Evolutionary conservation across 2,113 vertebrate species (phyloP).

Genomic region (Cercocebus atys): DNA sequence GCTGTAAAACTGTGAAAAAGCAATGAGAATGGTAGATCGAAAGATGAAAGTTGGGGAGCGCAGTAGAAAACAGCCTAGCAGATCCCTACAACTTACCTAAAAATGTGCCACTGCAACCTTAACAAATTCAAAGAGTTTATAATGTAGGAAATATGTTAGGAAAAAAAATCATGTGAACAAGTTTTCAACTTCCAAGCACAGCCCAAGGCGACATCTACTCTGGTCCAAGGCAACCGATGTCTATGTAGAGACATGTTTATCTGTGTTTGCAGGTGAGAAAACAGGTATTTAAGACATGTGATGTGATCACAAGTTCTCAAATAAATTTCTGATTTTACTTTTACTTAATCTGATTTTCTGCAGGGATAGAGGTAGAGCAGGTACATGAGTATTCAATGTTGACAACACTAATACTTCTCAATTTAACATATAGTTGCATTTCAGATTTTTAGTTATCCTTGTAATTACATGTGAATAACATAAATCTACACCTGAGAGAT

Average conservation of each 20-base stretch:
- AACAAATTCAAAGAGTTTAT: neutral
- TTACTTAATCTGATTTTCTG: neutral
- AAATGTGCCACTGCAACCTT: neutral
- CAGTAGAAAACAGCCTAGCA: neutral
- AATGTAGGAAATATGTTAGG: neutral
- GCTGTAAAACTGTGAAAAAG: neutral
- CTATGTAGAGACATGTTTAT: neutral
- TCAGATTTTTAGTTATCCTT: neutral
- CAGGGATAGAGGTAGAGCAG: neutral
- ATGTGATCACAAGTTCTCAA: neutral
- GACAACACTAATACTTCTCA: neutral
- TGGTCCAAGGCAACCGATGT: neutral
- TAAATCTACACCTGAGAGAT: neutral
- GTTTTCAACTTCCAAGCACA: neutral
- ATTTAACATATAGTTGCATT: neutral
- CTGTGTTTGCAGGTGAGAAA: neutral
- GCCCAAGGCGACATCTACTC: neutral
- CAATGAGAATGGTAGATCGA: neutral
- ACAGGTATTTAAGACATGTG: neutral
- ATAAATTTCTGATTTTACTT: neutral
- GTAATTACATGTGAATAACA: neutral
- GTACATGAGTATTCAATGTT: neutral
- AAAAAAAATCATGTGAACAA: neutral
- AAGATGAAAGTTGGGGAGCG: neutral
- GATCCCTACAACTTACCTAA: neutral